phyloP scores from a whole-genome alignment of 1,140 invertebrate genomes.

The Lepeophtheirus salmonis region DNA sequence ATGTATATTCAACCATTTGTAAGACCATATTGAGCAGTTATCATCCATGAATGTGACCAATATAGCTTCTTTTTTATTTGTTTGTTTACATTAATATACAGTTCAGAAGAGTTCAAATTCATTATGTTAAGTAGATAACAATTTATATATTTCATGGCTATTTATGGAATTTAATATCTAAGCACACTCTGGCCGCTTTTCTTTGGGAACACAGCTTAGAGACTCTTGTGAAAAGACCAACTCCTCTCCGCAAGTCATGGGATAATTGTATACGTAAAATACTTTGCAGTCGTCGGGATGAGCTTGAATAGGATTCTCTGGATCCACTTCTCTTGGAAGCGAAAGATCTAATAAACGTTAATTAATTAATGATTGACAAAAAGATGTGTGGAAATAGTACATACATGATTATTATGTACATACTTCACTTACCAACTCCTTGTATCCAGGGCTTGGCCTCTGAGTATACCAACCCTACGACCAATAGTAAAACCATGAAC shows the following conservation, averaged over 20 bases:
- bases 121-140: no score
- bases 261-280: background rate
- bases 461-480: background rate
- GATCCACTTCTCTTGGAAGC: conserved; percentile 1
- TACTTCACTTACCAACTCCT: background rate
- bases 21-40: no score
- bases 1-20: no score
- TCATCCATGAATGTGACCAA: no score
- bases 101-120: no score
- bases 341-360: background rate
- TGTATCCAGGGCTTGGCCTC: conserved; percentile 6
- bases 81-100: no score
- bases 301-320: background rate
- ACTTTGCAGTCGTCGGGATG: conserved; percentile 4
- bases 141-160: no score
- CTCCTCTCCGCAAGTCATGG: conserved; percentile 6
- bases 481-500: background rate
- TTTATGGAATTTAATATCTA: no score
- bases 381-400: no score
- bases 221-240: background rate
- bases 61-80: no score
- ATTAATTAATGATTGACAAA: no score
- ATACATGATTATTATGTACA: background rate
- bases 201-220: background rate
- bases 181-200: background rate